Conservation (phyloP, 2,113 vertebrate species). For the Oryzias javanicus region DNA sequence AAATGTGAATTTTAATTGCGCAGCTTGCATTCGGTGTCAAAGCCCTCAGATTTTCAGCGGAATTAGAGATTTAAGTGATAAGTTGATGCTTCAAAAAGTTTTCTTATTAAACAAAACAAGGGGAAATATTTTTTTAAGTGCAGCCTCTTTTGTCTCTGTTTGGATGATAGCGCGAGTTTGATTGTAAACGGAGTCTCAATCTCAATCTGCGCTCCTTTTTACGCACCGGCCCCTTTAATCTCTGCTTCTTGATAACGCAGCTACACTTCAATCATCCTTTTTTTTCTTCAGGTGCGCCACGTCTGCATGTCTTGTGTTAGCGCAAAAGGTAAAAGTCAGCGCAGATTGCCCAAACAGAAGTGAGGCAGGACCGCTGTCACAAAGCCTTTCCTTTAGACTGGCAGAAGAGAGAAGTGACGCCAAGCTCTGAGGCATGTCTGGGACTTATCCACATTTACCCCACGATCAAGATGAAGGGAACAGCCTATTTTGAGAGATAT, state of each 20-base stretch:
- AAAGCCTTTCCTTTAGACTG: slow-evolving; percentile 40
- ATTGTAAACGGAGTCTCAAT: slow-evolving; percentile 4
- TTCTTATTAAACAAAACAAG: too few species aligned
- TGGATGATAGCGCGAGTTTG: slow-evolving; percentile 13
- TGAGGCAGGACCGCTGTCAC: slow-evolving; percentile 53
- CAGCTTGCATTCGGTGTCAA: too few species aligned
- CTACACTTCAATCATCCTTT: too few species aligned
- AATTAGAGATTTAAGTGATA: too few species aligned
- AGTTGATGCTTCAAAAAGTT: too few species aligned
- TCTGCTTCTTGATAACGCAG: too few species aligned
- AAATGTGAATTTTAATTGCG: too few species aligned
- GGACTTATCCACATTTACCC: slow-evolving; percentile 63
- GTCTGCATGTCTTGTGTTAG: not conserved
- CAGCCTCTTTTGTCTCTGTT: not conserved
- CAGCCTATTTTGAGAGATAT: slow-evolving; percentile 70
- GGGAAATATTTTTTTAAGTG: too few species aligned
- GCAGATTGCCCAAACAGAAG: slow-evolving; percentile 10
- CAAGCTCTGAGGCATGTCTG: slow-evolving; percentile 71
- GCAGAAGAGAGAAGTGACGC: slow-evolving; percentile 59
- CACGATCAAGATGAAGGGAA: slow-evolving; percentile 65
- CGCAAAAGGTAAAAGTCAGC: not conserved
- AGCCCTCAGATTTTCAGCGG: too few species aligned
- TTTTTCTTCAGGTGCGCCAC: not conserved
- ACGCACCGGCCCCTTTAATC: not conserved
- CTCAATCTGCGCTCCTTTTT: not conserved